These are phyloP conservation scores for Apocrypta bakeri DNA, from an alignment of 1,140 invertebrate genomes.

Conservation along the genomic window DNA sequence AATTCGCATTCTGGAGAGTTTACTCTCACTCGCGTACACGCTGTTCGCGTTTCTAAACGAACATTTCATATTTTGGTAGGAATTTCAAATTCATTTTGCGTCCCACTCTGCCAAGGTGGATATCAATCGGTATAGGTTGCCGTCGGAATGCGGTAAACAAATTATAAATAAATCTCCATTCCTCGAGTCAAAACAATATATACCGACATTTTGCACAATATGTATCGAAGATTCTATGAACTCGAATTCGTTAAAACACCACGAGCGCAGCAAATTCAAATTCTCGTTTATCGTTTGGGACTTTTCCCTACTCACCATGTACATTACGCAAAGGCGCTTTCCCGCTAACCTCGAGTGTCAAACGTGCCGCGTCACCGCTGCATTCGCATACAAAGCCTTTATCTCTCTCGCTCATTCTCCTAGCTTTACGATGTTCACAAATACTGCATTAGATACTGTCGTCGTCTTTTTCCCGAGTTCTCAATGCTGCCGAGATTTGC, in stretches of 20 bases:
- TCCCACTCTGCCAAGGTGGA: background rate
- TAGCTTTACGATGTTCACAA: no score
- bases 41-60: no score
- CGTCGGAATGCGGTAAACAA: background rate
- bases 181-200: background rate
- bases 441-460: background rate
- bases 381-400: slow-evolving; percentile 1
- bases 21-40: no score
- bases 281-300: background rate
- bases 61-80: background rate
- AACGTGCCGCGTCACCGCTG: background rate
- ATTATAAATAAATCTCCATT: background rate
- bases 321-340: background rate
- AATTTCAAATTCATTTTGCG: background rate
- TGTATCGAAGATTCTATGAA: background rate
- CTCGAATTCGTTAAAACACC: background rate
- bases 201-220: no score
- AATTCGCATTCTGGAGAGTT: no score
- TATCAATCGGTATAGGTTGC: no score
- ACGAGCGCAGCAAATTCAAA: slow-evolving; percentile 34
- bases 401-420: background rate
- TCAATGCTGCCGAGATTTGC: background rate
- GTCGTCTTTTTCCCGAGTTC: background rate
- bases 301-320: background rate
- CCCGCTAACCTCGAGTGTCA: background rate